Evolutionary conservation across 2,797 vertebrate species (phyloP).

Genomic region (Circus cinereus): DNA sequence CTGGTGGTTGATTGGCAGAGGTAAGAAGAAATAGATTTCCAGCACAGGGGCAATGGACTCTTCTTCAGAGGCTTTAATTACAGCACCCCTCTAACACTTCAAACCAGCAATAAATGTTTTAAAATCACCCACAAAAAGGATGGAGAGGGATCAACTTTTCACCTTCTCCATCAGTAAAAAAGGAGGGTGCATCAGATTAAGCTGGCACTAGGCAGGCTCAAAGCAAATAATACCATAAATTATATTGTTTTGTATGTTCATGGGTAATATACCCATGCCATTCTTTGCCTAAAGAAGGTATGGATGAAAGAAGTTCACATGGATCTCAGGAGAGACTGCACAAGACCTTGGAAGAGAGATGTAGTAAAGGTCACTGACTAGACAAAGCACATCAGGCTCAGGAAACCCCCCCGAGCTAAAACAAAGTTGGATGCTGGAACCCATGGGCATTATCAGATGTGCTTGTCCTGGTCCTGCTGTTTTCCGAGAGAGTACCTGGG

Average conservation of each 20-base stretch:
- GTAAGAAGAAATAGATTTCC: conserved; percentile 36
- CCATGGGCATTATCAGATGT: not conserved
- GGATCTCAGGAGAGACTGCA: not conserved
- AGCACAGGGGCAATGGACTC: not conserved
- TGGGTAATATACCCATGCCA: not conserved
- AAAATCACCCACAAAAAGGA: not conserved
- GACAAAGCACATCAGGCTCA: not conserved
- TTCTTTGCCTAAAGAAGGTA: not conserved
- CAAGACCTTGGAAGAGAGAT: not conserved
- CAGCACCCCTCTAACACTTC: not conserved
- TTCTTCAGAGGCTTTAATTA: not conserved
- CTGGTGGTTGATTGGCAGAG: not conserved
- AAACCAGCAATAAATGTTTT: not conserved
- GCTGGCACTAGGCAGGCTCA: not conserved
- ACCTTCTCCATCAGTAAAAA: not conserved
- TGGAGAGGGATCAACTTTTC: not conserved
- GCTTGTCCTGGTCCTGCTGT: not conserved
- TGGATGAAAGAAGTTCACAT: not conserved
- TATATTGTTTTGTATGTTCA: not conserved
- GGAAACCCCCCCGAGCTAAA: not conserved
- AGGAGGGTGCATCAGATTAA: not conserved
- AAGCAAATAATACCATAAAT: not conserved
- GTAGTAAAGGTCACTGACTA: not conserved
- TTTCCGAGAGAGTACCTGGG: not conserved
- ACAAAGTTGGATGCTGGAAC: not conserved